Evolutionary conservation across 2,888 invertebrate genomes (phyloP), one percentile per base, ranked within the genome.

Genomic region (Glaucopsyche alexis): DNA sequence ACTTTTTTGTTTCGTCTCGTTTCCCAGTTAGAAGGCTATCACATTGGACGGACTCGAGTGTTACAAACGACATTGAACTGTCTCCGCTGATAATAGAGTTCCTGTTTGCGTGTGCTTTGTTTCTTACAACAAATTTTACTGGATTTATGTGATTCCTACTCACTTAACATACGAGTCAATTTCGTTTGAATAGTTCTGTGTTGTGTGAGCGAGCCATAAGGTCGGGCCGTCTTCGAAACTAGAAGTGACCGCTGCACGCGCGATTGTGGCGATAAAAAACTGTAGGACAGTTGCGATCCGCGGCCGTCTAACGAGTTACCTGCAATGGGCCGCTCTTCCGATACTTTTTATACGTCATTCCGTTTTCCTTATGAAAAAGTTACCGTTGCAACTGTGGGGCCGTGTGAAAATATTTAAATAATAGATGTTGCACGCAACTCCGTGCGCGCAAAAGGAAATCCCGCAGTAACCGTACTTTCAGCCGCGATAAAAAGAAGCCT

Each of bases 1-100:
- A 83, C 87, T 89, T 91, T 91, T 92, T 91, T 91, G 84, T 90
- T 89, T 87, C 85, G 84, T 87, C 87, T 87, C 85, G 86, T 87
- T 88, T 86, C 90, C 86, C 87, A 91, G 89, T 88, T 91, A 91
- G 90, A 92, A 60, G 60, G 29, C 60, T 29, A 47, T 47, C 47
- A 60, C 29, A 60, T 7, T 14, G 13, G 29, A 60, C 55, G 29
- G 55, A 29, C 29, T 52, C 19, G 11, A 60, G 13, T 60, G 7
- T 7, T 13, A 14, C 60, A 60, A 60, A 5, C 29, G 60, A 60
- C 7, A 14, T 38, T 29, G 13, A 60, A 60, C 60, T 13, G 13
- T 60, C 60, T 60, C 29, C 14, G 13, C 29, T 60, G 16, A 7
- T 60, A 60, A 13, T 60, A 38, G 29, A 60, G 60, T 38, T 38